Evolutionary conservation across 2,113 vertebrate genomes (phyloP).

Genomic region (Stegastes partitus): DNA sequence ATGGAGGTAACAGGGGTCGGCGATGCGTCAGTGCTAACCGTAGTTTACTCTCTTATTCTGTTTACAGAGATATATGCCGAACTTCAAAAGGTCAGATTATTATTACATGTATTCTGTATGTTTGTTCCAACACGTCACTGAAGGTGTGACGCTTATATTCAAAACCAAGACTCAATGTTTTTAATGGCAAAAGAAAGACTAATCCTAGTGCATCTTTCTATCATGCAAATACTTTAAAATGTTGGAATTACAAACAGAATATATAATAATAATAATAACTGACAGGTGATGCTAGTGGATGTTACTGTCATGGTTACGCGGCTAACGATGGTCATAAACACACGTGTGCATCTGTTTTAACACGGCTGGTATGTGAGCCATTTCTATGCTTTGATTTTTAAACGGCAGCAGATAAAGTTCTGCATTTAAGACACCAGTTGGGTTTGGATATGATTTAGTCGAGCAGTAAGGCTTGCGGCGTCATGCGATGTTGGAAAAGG

Average conservation of each 20-base stretch:
- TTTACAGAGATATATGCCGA: not conserved
- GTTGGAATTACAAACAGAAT: not conserved
- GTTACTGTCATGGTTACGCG: too few relatives aligned
- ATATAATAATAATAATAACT: not conserved
- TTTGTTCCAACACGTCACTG: too few relatives aligned
- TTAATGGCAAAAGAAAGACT: too few relatives aligned
- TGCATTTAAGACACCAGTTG: not conserved
- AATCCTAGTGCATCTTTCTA: not conserved
- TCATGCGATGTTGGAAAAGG: too few relatives aligned
- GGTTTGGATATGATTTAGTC: not conserved
- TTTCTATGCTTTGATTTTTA: not conserved
- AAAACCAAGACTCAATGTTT: too few relatives aligned
- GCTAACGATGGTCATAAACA: too few relatives aligned
- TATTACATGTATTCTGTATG: too few relatives aligned
- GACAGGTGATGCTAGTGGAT: not conserved
- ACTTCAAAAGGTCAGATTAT: too few relatives aligned
- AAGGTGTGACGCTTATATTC: too few relatives aligned
- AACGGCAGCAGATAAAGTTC: not conserved
- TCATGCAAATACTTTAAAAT: not conserved
- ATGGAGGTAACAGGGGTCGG: slow-evolving; percentile 11
- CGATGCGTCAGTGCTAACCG: slow-evolving; percentile 14
- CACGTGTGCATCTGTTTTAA: not conserved
- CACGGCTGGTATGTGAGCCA: not conserved
- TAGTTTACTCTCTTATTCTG: not conserved
- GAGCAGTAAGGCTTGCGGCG: too few relatives aligned